phyloP scores from a whole-genome alignment of 2,888 invertebrate species.

The Drosophila cognata region DNA sequence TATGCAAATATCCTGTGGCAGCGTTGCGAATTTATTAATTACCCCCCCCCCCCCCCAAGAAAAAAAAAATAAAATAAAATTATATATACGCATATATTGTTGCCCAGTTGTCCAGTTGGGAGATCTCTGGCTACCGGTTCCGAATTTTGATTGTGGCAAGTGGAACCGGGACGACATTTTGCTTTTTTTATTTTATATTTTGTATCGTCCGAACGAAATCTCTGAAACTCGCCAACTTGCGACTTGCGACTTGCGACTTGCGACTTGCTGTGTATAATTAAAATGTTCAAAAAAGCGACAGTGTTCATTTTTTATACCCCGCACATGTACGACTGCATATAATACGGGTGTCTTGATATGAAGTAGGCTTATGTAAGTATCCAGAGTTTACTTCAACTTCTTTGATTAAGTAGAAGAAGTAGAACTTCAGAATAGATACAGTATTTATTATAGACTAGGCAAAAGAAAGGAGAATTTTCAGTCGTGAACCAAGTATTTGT shows the following conservation, averaged over 20 bases:
- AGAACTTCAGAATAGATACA: not conserved
- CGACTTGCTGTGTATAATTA: constrained; percentile 65
- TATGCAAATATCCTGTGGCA: constrained; percentile 83
- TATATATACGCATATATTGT: constrained; percentile 9
- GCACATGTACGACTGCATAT: not conserved
- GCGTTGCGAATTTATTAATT: constrained; percentile 81
- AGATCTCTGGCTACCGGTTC: constrained; percentile 52
- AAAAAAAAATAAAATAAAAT: constrained; percentile 5
- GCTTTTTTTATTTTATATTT: not conserved
- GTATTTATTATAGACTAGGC: not conserved
- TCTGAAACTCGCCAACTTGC: constrained; percentile 23
- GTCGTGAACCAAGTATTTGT: not conserved
- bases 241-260: constrained; percentile 21
- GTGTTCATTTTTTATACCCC: constrained; percentile 71
- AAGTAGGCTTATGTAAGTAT: not conserved
- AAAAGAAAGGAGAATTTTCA: not conserved
- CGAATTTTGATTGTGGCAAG: constrained; percentile 15
- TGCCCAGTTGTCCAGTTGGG: constrained; percentile 11
- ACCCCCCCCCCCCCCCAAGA: constrained; percentile 44
- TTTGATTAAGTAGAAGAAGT: too few species aligned
- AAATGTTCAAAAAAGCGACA: constrained; percentile 80
- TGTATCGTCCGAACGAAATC: constrained; percentile 43
- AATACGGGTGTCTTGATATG: not conserved
- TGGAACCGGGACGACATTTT: constrained; percentile 41
- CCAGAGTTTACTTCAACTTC: not conserved